Evolutionary conservation across 1,140 invertebrate genomes (phyloP).

Genomic region (Ceratosolen fusciceps): DNA sequence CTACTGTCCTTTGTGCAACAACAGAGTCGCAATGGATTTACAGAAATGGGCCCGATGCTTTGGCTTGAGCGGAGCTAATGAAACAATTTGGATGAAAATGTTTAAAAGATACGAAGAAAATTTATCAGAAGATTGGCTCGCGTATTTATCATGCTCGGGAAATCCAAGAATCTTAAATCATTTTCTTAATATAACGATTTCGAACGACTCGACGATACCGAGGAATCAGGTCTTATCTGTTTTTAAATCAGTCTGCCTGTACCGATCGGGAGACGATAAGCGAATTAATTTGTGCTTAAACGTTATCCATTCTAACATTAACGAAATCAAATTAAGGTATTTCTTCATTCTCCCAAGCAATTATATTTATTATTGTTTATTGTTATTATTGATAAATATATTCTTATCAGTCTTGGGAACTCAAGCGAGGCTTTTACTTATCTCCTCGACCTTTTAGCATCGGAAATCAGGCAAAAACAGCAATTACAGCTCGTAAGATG

Average conservation of each 20-base stretch:
- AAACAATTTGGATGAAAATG: conserved; percentile 46
- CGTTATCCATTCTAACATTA: conserved; percentile 32
- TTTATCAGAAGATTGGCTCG: conserved; percentile 42
- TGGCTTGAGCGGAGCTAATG: conserved; percentile 41
- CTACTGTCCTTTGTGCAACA: too few species aligned
- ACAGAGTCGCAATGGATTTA: conserved; percentile 22
- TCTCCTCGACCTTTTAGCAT: conserved; percentile 41
- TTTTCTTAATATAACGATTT: conserved; percentile 44
- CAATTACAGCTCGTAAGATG: conserved; percentile 32
- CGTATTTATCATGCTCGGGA: conserved; percentile 50
- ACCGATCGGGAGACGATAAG: conserved; percentile 33
- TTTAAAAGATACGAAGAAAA: conserved; percentile 47
- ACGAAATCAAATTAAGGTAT: conserved; percentile 38
- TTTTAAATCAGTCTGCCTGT: conserved; percentile 46
- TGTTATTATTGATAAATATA: background rate
- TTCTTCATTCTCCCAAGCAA: background rate
- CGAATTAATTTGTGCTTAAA: conserved; percentile 43
- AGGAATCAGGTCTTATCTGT: conserved; percentile 30
- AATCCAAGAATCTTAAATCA: conserved; percentile 50
- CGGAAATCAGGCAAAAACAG: conserved; percentile 41
- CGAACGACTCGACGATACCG: conserved; percentile 12
- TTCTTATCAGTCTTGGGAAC: conserved; percentile 33
- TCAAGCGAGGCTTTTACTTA: conserved; percentile 25
- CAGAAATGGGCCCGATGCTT: conserved; percentile 37
- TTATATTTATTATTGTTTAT: background rate